Evolutionary conservation across 1,140 invertebrate species (phyloP).

Genomic region (Kradibia gibbosae): DNA sequence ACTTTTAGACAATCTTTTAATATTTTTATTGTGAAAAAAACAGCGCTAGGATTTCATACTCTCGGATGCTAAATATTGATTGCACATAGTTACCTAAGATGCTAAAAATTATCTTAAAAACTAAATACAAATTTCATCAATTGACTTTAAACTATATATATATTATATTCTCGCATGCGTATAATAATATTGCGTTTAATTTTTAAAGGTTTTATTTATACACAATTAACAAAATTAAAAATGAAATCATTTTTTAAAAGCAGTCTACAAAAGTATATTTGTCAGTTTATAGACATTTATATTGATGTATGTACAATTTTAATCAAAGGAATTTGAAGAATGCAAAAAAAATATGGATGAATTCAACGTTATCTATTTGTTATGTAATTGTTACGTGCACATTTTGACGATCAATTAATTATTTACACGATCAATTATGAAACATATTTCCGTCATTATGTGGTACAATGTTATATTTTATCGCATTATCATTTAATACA

Average conservation of each 20-base stretch:
- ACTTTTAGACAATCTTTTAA: constrained; percentile 5
- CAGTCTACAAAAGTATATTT: background rate
- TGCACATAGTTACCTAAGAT: background rate
- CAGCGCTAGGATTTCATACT: background rate
- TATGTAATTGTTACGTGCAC: background rate
- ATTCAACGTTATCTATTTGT: background rate
- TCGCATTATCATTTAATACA: background rate
- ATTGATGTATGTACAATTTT: background rate
- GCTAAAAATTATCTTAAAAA: background rate
- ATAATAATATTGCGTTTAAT: background rate
- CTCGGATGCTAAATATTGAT: constrained; percentile 1
- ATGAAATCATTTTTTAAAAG: background rate
- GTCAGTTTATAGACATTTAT: background rate
- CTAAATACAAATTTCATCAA: background rate
- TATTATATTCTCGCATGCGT: background rate
- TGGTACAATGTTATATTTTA: constrained; percentile 20
- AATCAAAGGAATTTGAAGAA: background rate
- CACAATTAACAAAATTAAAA: constrained; percentile 1
- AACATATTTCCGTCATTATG: constrained; percentile 21
- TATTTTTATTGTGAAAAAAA: constrained; percentile 5
- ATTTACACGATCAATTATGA: constrained; percentile 33
- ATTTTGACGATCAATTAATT: constrained; percentile 6
- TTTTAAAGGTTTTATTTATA: background rate
- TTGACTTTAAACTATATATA: background rate
- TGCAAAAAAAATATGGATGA: background rate